A percentile compares a stretch with the other conserved stretches of the same genome.
Conservation (phyloP, 2,113 vertebrate species). For the Chascanopsetta lugubris region DNA sequence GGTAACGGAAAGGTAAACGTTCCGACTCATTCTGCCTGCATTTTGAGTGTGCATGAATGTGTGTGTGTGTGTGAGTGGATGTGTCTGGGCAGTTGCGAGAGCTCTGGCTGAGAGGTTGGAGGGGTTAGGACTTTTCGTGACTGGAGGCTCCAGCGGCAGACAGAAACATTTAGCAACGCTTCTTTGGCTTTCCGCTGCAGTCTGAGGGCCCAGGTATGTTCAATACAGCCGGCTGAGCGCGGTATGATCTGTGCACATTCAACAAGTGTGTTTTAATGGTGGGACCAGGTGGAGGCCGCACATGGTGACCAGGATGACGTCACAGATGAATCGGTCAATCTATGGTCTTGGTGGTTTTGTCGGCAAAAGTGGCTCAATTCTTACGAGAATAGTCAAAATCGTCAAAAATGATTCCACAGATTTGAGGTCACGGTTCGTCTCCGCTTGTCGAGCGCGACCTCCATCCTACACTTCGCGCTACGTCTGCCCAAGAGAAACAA, state of each 20-base stretch:
- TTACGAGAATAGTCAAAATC: no score
- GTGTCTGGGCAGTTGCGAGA: constrained; percentile 50
- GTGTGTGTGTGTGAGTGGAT: neutral
- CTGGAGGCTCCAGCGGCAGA: constrained; percentile 58
- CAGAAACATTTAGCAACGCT: constrained; percentile 64
- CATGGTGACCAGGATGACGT: neutral
- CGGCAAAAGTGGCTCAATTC: no score
- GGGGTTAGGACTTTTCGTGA: constrained; percentile 58
- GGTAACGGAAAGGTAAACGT: constrained; percentile 67
- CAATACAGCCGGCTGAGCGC: constrained; percentile 7
- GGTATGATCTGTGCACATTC: neutral
- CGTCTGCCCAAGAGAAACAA: constrained; percentile 6
- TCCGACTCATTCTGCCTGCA: constrained; percentile 5
- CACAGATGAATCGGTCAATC: neutral
- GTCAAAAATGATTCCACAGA: no score
- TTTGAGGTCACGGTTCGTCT: no score
- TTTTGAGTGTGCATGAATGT: constrained; percentile 11
- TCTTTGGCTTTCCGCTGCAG: constrained; percentile 41
- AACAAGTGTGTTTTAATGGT: neutral
- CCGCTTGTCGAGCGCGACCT: no score
- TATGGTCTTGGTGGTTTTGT: neutral
- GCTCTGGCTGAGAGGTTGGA: constrained; percentile 53
- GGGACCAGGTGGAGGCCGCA: neutral
- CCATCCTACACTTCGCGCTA: no score
- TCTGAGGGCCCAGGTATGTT: constrained; percentile 11